A percentile compares a stretch with the other conserved stretches of the same genome.
These are phyloP conservation scores for Gasterosteus nipponicus DNA, from an alignment of 2,113 vertebrate species.

Conservation along the genomic window DNA sequence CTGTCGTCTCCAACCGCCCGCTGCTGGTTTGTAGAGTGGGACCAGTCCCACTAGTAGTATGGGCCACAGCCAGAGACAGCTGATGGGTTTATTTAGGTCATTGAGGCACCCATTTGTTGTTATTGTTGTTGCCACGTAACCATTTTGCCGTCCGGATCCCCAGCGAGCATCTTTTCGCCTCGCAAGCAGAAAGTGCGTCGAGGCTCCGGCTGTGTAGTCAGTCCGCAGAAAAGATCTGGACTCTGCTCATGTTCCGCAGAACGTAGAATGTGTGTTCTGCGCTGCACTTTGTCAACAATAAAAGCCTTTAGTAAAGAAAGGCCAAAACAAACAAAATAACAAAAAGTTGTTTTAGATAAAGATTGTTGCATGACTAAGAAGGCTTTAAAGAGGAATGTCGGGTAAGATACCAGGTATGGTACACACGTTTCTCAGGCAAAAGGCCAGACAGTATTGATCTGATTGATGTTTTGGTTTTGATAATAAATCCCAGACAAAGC, in stretches of 20 bases:
- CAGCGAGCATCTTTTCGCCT: slow-evolving; percentile 40
- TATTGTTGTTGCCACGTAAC: slow-evolving; percentile 41
- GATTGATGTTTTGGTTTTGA: slow-evolving; percentile 32
- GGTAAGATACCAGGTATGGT: not conserved
- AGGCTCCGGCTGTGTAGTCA: slow-evolving; percentile 17
- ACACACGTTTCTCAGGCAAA: slow-evolving; percentile 7
- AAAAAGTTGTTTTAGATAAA: not conserved
- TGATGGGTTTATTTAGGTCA: slow-evolving; percentile 40
- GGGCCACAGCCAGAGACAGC: slow-evolving; percentile 17
- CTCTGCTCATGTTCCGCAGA: not conserved
- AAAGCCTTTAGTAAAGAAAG: not conserved
- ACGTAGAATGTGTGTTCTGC: not conserved
- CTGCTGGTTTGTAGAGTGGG: slow-evolving; percentile 6
- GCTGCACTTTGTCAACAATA: not conserved
- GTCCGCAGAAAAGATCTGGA: not conserved
- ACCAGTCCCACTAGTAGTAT: slow-evolving; percentile 2
- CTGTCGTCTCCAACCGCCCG: not conserved
- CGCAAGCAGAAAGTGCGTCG: slow-evolving; percentile 50
- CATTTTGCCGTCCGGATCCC: slow-evolving; percentile 29
- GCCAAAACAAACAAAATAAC: not conserved
- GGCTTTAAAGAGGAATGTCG: no score
- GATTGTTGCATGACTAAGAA: not conserved
- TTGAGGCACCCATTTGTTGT: slow-evolving; percentile 34
- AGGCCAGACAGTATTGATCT: slow-evolving; percentile 10
- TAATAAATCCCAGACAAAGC: slow-evolving; percentile 47